Evolutionary conservation across 2,113 vertebrate species (phyloP).

Genomic region (Agapornis roseicollis): DNA sequence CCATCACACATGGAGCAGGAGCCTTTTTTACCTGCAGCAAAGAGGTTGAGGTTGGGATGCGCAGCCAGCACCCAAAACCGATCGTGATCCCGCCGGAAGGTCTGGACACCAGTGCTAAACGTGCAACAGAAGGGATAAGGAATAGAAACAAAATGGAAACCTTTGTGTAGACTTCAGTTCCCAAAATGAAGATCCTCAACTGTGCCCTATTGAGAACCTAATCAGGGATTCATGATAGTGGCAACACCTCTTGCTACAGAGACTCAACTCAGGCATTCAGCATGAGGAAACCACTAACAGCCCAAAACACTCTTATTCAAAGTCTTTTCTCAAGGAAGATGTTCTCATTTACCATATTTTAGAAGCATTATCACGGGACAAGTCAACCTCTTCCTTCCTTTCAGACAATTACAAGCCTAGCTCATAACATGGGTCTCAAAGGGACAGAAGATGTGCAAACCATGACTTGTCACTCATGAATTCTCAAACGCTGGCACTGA

Average conservation of each 20-base stretch:
- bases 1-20: too few relatives aligned
- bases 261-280: background rate
- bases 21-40: conserved; percentile 85
- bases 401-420: background rate
- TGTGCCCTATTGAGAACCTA: background rate
- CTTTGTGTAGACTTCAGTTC: background rate
- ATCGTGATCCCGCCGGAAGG: conserved; percentile 94
- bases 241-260: background rate
- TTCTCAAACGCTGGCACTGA: background rate
- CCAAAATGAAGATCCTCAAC: background rate
- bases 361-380: background rate
- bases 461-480: background rate
- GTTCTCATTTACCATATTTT: too few relatives aligned
- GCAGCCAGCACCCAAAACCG: conserved; percentile 97
- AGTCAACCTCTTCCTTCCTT: background rate
- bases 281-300: accelerated
- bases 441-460: background rate
- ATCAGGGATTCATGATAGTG: background rate
- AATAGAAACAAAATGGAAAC: background rate
- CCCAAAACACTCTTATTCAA: background rate
- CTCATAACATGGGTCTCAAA: background rate
- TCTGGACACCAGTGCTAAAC: conserved; percentile 91
- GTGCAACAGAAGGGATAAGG: background rate
- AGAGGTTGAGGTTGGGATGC: conserved; percentile 97
- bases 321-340: background rate